phyloP scores from a whole-genome alignment of 2,888 invertebrate genomes.

The Mayetiola destructor region DNA sequence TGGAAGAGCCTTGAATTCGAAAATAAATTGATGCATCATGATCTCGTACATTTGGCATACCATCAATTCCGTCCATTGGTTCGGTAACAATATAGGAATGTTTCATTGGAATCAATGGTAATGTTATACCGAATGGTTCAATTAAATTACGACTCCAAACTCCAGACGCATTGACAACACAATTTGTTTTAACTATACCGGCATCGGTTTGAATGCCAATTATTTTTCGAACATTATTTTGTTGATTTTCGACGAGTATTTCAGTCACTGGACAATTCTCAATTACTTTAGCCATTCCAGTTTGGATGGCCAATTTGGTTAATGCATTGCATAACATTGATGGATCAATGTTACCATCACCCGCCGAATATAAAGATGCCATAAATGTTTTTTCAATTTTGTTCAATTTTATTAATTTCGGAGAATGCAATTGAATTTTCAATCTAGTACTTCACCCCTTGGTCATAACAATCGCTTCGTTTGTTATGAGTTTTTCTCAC shows the following conservation, averaged over 20 bases:
- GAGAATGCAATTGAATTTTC: no score
- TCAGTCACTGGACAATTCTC: slow-evolving; percentile 63
- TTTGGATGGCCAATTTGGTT: slow-evolving; percentile 50
- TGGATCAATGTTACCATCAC: slow-evolving; percentile 76
- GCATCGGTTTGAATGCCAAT: slow-evolving; percentile 60
- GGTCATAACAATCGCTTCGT: no score
- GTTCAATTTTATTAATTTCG: no score
- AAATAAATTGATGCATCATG: slow-evolving; percentile 74
- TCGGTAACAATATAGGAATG: slow-evolving; percentile 81
- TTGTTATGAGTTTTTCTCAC: no score
- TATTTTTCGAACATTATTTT: slow-evolving; percentile 46
- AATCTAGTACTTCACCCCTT: no score
- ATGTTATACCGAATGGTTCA: slow-evolving; percentile 35
- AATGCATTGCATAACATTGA: slow-evolving; percentile 64
- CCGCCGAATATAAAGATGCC: slow-evolving; percentile 63
- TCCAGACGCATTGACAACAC: slow-evolving; percentile 56
- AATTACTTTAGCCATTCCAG: slow-evolving; percentile 52
- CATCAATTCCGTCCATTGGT: slow-evolving; percentile 55
- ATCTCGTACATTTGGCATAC: slow-evolving; percentile 70
- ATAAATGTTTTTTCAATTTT: no score
- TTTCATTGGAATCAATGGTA: slow-evolving; percentile 72
- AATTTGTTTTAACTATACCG: slow-evolving; percentile 56
- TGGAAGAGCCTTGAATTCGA: slow-evolving; percentile 66
- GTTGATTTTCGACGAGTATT: slow-evolving; percentile 49
- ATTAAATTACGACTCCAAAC: slow-evolving; percentile 66